These are phyloP conservation scores for Agriopis aurantiaria DNA, from an alignment of 2,888 invertebrate genomes.

Conservation along the genomic window DNA sequence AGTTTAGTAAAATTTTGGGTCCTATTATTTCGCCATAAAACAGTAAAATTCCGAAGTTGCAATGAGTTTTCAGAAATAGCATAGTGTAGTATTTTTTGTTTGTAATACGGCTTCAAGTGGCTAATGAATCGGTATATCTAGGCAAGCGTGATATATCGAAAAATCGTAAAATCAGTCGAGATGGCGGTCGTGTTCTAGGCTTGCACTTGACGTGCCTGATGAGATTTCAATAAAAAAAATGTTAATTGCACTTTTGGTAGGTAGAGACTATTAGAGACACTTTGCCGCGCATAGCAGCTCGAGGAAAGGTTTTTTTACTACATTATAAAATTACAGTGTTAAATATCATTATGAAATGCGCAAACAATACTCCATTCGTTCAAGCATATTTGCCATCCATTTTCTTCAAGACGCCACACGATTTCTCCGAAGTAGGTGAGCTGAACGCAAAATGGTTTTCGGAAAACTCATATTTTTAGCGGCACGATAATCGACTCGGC, in stretches of 20 bases:
- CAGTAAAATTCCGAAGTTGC: neutral
- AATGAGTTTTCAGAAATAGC: neutral
- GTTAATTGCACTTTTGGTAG: neutral
- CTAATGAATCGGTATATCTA: too few species aligned
- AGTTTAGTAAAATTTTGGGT: neutral
- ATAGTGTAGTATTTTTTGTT: too few species aligned
- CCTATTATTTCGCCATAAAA: constrained; percentile 2
- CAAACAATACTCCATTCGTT: neutral
- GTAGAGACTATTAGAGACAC: too few species aligned
- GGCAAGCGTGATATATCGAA: too few species aligned
- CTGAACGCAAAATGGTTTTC: constrained; percentile 33
- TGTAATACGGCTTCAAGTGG: too few species aligned
- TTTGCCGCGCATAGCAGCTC: too few species aligned
- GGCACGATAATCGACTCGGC: constrained; percentile 13
- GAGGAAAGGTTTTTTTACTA: neutral
- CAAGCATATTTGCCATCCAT: neutral
- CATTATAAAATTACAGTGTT: neutral
- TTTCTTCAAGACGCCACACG: constrained; percentile 19
- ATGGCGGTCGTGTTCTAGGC: too few species aligned
- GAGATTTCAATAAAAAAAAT: too few species aligned
- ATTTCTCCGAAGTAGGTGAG: constrained; percentile 23
- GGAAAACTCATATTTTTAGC: constrained; percentile 35
- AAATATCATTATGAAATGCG: neutral
- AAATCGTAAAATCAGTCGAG: too few species aligned
- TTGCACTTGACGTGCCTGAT: too few species aligned